A percentile compares a stretch with the other conserved stretches of the same genome.
Conservation (phyloP, 2,888 invertebrate genomes). For the Balanococcus diminutus region DNA sequence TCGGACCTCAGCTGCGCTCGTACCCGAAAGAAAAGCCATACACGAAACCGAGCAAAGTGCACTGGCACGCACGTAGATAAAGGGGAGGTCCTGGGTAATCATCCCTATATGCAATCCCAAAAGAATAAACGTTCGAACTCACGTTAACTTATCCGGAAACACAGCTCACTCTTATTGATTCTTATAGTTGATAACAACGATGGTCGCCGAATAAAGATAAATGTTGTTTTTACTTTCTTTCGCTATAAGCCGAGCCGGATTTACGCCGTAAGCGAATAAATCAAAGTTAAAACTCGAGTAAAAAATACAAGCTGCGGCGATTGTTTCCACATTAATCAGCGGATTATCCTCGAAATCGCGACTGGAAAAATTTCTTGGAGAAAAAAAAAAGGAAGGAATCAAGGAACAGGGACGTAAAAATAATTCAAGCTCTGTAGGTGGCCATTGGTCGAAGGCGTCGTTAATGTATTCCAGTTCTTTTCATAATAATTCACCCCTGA, state of each 20-base stretch:
- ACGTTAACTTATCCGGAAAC: background rate
- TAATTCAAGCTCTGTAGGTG: background rate
- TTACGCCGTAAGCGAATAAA: constrained; percentile 42
- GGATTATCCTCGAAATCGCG: background rate
- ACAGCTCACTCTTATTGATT: constrained; percentile 50
- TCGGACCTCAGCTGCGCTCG: background rate
- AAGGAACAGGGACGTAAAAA: no score
- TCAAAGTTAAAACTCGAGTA: constrained; percentile 32
- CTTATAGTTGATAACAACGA: constrained; percentile 54
- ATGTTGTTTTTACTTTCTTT: constrained; percentile 29
- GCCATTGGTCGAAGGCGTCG: background rate
- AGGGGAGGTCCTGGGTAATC: background rate
- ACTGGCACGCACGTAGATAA: background rate
- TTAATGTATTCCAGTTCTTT: constrained; percentile 5
- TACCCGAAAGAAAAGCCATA: background rate
- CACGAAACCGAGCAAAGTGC: background rate
- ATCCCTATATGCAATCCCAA: constrained; percentile 29
- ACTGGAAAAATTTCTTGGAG: background rate
- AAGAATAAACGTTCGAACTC: constrained; percentile 45
- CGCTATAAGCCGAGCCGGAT: constrained; percentile 37
- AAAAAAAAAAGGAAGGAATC: constrained; percentile 2
- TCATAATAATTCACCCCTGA: background rate
- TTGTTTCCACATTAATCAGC: constrained; percentile 28
- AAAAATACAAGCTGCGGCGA: background rate
- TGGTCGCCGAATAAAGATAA: constrained; percentile 54